Base-by-base conservation (phyloP, 2,113 vertebrate genomes). In the Orcinus orca region DNA sequence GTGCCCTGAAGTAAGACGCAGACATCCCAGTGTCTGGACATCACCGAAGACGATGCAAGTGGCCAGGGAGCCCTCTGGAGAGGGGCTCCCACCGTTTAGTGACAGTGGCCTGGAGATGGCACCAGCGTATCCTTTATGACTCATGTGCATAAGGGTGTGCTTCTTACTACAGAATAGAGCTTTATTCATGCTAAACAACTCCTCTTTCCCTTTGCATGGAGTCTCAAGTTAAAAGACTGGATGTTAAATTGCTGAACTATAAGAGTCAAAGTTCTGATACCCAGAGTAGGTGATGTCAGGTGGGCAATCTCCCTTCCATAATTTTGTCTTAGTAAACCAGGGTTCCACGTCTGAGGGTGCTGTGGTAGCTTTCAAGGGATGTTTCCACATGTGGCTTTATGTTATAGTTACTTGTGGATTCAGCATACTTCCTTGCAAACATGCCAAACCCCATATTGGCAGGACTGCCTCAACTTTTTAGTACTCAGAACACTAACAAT, bases 51-150 rank as follows among this genome's bases (percentile, higher is more conserved):
- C 20, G 50, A 18, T 36, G 5, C 8, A 17, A 12, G 41, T 8
- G 0, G 21, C 25, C 13, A 2, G 3, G 12, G 18, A 20, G 53
- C 3, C 11, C 25, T 7, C 41, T 33, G 12, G 20, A 58, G 38
- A 65, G 60, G 20, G 17, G 0, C 10, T 79, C 15, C 9, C 21
- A 12, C 33, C 11, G 2, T 36, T 68, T 14, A 58, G 9, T 26
- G 25, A 50, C 31, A 18, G n/a, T 10, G 50, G 33, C 65, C n/a
- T 84, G 47, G 63, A 60, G 29, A 14, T 0, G 1, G 14, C 10
- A 13, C 41, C 70, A 36, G 20, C 38, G 11, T 23, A 21, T 36
- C 2, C 29, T 60, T 74, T 50, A 4, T 71, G 38, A 68, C 23
- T 77, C 83, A 3, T 62, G 58, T 53, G 38, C 23, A 1, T 10